Evolutionary conservation across 2,888 invertebrate species (phyloP), one percentile per base, ranked within the genome.

Genomic region (Archaeoteleia sp.): DNA sequence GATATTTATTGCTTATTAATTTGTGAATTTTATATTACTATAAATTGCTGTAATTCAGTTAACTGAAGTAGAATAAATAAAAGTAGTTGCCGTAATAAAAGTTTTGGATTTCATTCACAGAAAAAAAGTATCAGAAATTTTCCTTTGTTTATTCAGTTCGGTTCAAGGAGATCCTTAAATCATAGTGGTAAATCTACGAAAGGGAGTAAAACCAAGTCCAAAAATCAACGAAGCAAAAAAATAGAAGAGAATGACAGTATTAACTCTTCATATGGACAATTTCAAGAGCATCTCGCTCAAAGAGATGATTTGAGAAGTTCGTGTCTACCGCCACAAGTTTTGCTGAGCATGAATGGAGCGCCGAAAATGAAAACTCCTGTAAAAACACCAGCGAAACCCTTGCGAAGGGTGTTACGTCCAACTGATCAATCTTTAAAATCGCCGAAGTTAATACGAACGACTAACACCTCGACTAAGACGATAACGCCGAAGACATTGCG

Each of bases 251-350:
- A 10, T 5, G 49, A 43, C 8, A 54, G 53, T 14, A 37, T 60
- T 14, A 54, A 61, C 10, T 67, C 80, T 1, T 80, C 82, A 0
- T 85, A 85, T n/a, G 78, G 72, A 40, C 75, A 76, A 45, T 87
- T 86, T 9, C 86, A 89, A 86, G 87, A 89, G 27, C 83, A 86
- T 62, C 86, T 90, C 37, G 86, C 87, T 49, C 86, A 87, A 25
- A 86, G 87, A 25, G 85, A 87, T 43, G 87, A 88, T 67, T 80
- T 88, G 15, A 87, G 89, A 61, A 90, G 90, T 67, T 89, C 90
- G 0, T 82, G 89, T 81, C 85, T 85, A 10, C 80, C 82, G 1
- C 78, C 78, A 78, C 30, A 85, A 45, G 34, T 77, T 65, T 4
- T 86, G 74, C 73, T 78, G 65, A 25, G 78, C 72, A 15, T 83